These are phyloP conservation scores for Mystacides longicornis DNA, from an alignment of 2,888 invertebrate genomes.

Conservation along the genomic window DNA sequence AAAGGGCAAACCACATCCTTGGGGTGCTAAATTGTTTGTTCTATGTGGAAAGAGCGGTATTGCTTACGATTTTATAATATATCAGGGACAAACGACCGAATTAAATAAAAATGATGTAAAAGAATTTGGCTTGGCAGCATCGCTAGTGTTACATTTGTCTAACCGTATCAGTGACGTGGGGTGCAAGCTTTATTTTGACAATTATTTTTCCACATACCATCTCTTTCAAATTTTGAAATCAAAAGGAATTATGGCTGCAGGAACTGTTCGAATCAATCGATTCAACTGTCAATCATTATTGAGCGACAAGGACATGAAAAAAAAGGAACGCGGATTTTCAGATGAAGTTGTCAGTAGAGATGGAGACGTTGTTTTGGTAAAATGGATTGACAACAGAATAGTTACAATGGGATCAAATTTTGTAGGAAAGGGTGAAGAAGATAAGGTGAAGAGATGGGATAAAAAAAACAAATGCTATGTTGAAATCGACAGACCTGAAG, in stretches of 20 bases:
- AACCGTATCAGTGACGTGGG: background rate
- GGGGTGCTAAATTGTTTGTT: background rate
- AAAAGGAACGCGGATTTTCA: background rate
- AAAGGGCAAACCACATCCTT: background rate
- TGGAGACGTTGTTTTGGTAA: background rate
- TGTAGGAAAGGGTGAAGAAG: background rate
- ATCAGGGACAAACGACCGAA: background rate
- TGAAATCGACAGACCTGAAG: background rate
- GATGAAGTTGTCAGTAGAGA: background rate
- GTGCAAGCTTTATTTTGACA: background rate
- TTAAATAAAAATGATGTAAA: background rate
- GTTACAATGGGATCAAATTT: background rate
- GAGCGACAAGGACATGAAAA: conserved; percentile 2
- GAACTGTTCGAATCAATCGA: background rate
- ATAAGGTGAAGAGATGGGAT: conserved; percentile 3
- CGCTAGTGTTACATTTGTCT: background rate
- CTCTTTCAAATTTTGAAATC: conserved; percentile 3
- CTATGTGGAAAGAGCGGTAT: background rate
- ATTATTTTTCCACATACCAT: background rate
- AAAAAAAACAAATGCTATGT: background rate
- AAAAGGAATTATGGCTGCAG: background rate
- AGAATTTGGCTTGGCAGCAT: background rate
- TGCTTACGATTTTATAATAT: background rate
- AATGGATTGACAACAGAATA: background rate
- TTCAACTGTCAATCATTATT: background rate